Conservation (phyloP, 37 sponge, comb jelly and placozoan genomes). For the Chondrosia reniformis region DNA sequence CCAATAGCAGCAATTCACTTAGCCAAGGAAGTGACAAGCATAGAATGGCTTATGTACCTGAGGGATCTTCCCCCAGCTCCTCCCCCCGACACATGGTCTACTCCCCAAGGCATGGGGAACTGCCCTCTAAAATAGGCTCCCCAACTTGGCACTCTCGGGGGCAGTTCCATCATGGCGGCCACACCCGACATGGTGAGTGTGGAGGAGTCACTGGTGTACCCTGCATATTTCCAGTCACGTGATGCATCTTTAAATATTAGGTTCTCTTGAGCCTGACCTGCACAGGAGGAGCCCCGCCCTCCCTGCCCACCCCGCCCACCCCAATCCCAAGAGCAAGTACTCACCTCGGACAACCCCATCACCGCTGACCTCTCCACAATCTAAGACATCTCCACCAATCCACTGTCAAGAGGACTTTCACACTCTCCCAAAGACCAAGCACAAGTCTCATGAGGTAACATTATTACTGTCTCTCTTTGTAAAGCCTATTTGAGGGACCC, state of each 20-base stretch:
- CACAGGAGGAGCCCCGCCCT: too few species aligned
- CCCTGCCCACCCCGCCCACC: not conserved
- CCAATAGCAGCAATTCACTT: not conserved
- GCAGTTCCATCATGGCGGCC: not conserved
- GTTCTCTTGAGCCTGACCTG: too few species aligned
- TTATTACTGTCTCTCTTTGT: not conserved
- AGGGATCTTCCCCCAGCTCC: too few species aligned
- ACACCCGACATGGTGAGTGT: not conserved
- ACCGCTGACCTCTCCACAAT: not conserved
- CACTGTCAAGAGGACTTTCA: not conserved
- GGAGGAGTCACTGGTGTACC: too few species aligned
- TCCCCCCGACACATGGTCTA: too few species aligned
- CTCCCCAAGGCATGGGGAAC: too few species aligned
- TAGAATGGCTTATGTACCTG: too few species aligned
- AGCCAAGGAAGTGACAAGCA: constrained; percentile 12
- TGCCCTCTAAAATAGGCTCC: too few species aligned
- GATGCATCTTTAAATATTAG: too few species aligned
- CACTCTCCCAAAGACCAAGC: not conserved
- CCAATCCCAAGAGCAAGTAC: constrained; percentile 11
- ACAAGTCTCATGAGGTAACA: not conserved
- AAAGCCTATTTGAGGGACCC: too few species aligned
- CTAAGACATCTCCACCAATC: not conserved
- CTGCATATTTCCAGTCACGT: too few species aligned
- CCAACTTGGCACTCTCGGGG: not conserved
- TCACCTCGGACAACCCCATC: not conserved